Evolutionary conservation across 2,113 vertebrate genomes (phyloP).

Genomic region (Fulica atra): DNA sequence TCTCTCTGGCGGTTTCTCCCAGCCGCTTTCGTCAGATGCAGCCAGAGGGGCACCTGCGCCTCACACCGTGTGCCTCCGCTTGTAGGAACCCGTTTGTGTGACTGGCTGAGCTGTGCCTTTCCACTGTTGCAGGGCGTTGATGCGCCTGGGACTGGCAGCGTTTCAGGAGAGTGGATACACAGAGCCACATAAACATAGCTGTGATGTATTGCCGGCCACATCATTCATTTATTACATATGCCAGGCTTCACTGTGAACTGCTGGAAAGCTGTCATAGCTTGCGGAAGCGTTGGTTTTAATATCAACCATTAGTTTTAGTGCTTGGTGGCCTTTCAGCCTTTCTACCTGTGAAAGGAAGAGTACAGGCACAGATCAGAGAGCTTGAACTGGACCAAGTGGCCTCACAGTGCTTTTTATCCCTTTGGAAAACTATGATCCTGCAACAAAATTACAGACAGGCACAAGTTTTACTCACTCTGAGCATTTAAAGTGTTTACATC

Average conservation of each 20-base stretch:
- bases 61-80: fast-evolving
- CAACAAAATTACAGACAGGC: neutral
- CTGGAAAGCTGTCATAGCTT: neutral
- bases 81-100: fast-evolving
- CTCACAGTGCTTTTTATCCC: neutral
- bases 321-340: neutral
- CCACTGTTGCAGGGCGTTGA: fast-evolving
- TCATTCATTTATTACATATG: neutral
- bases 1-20: fast-evolving
- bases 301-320: neutral
- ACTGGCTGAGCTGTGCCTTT: too few species aligned
- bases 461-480: neutral
- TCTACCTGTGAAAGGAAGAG: neutral
- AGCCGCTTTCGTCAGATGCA: fast-evolving
- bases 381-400: neutral
- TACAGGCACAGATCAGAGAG: neutral
- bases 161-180: neutral
- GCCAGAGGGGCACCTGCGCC: fast-evolving
- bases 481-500: neutral
- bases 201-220: neutral
- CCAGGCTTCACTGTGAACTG: neutral
- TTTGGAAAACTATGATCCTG: neutral
- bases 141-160: too few species aligned
- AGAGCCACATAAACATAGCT: neutral
- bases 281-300: neutral